Conservation (phyloP, 2,113 vertebrate genomes). For the Lepus europaeus region DNA sequence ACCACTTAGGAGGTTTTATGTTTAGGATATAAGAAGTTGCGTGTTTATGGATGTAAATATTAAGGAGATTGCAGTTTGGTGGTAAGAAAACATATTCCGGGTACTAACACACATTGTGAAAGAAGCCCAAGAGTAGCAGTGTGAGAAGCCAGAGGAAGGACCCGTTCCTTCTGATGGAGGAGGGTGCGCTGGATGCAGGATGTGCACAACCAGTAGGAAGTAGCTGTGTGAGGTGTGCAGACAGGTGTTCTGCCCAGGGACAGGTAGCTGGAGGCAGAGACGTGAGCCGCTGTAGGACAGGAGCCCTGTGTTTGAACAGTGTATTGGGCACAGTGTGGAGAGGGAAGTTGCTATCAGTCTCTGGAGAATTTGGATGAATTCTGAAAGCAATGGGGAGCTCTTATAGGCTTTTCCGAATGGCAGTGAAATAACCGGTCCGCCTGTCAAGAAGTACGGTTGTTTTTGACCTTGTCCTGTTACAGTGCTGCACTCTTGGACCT, state of each 20-base stretch:
- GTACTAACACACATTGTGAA: neutral
- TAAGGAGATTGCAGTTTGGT: neutral
- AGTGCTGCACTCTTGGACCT: neutral
- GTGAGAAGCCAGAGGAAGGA: neutral
- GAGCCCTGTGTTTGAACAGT: neutral
- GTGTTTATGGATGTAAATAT: neutral
- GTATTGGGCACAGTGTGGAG: neutral
- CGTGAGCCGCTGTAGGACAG: rapidly evolving
- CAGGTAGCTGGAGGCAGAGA: neutral
- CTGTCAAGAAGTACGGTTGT: neutral
- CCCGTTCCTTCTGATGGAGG: neutral
- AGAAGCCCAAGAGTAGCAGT: neutral
- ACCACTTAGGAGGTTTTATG: neutral
- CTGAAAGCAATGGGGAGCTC: neutral
- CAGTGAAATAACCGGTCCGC: neutral
- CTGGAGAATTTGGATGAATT: neutral
- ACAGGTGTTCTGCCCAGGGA: neutral
- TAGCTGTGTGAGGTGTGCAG: too few species aligned
- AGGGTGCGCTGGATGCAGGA: neutral
- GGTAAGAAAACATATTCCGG: neutral
- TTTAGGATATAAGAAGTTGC: slow-evolving; percentile 5
- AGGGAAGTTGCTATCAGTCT: neutral
- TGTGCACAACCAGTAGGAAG: neutral
- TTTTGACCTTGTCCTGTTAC: neutral
- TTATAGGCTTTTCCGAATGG: neutral